Evolutionary conservation across 2,113 vertebrate species (phyloP).

Genomic region (Glaucidium brasilianum): DNA sequence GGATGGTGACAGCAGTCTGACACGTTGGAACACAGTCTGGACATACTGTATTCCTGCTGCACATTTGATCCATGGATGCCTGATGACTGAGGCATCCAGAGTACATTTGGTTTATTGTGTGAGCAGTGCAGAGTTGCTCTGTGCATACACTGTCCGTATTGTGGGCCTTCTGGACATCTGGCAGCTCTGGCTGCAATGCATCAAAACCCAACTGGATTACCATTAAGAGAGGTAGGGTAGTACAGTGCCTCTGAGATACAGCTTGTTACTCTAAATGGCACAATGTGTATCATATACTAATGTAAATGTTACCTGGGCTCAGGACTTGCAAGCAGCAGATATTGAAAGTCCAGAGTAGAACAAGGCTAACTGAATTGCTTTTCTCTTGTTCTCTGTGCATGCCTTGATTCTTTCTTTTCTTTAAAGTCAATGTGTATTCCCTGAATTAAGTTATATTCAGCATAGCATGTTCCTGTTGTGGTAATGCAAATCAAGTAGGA

Average conservation of each 20-base stretch:
- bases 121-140: not conserved
- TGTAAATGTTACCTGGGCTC: not conserved
- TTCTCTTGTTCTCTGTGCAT: not conserved
- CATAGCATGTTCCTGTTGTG: not conserved
- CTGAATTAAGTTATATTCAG: not conserved
- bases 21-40: not conserved
- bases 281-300: not conserved
- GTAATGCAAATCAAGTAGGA: not conserved
- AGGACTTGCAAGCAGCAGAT: not conserved
- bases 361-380: not conserved
- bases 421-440: not conserved
- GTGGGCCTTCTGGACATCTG: not conserved
- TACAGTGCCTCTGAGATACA: not conserved
- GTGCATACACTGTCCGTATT: rapidly evolving
- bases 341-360: not conserved
- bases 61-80: not conserved
- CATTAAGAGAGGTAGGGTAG: not conserved
- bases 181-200: not conserved
- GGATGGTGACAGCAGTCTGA: not conserved
- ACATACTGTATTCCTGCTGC: not conserved
- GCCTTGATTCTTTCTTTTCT: not conserved
- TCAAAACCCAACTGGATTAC: not conserved
- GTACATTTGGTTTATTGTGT: not conserved
- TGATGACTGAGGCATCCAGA: not conserved
- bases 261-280: not conserved